Percentiles rank a stretch among this genome's conserved stretches.
Evolutionary conservation across 1,140 invertebrate genomes (phyloP).

Genomic region (Orussus abietinus): DNA sequence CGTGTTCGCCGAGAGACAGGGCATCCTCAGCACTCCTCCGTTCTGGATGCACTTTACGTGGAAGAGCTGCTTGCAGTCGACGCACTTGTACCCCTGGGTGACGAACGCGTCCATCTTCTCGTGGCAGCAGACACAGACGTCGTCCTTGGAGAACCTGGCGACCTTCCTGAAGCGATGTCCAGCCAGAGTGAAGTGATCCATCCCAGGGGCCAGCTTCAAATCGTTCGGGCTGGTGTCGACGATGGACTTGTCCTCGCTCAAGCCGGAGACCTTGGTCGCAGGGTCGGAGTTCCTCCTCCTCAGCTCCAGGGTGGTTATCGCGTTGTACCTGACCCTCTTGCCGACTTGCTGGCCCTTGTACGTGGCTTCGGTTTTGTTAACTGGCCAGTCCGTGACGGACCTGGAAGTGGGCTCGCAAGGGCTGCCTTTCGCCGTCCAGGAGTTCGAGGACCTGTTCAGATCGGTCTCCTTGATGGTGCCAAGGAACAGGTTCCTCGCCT

Average conservation of each 20-base stretch:
- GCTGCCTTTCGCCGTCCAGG: slow-evolving; percentile 37
- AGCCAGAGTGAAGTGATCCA: slow-evolving; percentile 62
- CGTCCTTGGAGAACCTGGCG: slow-evolving; percentile 69
- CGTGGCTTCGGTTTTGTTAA: slow-evolving; percentile 40
- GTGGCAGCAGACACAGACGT: slow-evolving; percentile 71
- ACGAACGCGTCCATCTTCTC: slow-evolving; percentile 76
- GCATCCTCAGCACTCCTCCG: slow-evolving; percentile 67
- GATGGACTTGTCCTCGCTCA: slow-evolving; percentile 42
- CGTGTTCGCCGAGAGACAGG: slow-evolving; percentile 54
- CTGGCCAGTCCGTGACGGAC: slow-evolving; percentile 46
- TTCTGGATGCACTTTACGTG: slow-evolving; percentile 86
- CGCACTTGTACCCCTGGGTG: slow-evolving; percentile 78
- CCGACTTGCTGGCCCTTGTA: slow-evolving; percentile 37
- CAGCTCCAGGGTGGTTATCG: slow-evolving; percentile 53
- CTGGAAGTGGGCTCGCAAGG: slow-evolving; percentile 24
- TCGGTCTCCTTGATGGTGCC: slow-evolving; percentile 49
- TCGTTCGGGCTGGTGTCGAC: slow-evolving; percentile 42
- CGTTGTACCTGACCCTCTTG: slow-evolving; percentile 52
- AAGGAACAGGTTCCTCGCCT: slow-evolving; percentile 42
- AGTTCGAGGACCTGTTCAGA: slow-evolving; percentile 31
- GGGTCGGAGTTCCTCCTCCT: slow-evolving; percentile 71
- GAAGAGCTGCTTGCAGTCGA: slow-evolving; percentile 77
- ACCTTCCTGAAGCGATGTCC: slow-evolving; percentile 72
- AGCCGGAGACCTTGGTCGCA: slow-evolving; percentile 54
- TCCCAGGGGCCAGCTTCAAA: slow-evolving; percentile 42